Evolutionary conservation across 2,888 invertebrate genomes (phyloP).

Genomic region (Morinoia aosen): DNA sequence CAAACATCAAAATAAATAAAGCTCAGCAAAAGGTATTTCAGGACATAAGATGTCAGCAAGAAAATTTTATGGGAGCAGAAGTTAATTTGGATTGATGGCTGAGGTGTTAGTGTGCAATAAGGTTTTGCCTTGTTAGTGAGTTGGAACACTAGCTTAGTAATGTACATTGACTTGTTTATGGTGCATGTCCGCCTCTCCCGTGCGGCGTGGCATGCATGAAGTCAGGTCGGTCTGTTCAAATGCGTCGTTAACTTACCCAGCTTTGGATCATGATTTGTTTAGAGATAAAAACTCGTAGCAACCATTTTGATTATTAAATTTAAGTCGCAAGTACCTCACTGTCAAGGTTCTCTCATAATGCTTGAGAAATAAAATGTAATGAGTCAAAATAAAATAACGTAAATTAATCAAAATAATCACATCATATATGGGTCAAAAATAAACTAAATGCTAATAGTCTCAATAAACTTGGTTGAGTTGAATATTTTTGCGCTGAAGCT

Average conservation of each 20-base stretch:
- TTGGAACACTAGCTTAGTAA: neutral
- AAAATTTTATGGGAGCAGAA: neutral
- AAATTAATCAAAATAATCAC: too few species aligned
- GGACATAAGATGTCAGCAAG: neutral
- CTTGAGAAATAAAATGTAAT: too few species aligned
- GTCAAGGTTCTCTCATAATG: too few species aligned
- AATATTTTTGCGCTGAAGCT: neutral
- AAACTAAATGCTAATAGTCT: too few species aligned
- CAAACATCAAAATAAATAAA: neutral
- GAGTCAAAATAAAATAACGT: too few species aligned
- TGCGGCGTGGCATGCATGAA: neutral
- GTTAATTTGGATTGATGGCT: neutral
- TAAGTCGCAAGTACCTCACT: too few species aligned
- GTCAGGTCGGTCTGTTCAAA: neutral
- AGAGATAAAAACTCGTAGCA: too few species aligned
- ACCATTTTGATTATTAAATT: too few species aligned
- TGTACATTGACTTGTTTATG: too few species aligned
- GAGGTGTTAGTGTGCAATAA: neutral
- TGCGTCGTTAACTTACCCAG: neutral
- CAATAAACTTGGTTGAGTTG: too few species aligned
- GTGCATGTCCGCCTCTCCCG: neutral
- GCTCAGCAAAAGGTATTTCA: neutral
- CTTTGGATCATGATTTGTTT: too few species aligned
- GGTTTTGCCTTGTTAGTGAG: neutral
- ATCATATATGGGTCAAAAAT: too few species aligned